Evolutionary conservation across 1,140 invertebrate genomes (phyloP), one percentile per base, ranked within the genome.

Genomic region (Mizuhopecten yessoensis): DNA sequence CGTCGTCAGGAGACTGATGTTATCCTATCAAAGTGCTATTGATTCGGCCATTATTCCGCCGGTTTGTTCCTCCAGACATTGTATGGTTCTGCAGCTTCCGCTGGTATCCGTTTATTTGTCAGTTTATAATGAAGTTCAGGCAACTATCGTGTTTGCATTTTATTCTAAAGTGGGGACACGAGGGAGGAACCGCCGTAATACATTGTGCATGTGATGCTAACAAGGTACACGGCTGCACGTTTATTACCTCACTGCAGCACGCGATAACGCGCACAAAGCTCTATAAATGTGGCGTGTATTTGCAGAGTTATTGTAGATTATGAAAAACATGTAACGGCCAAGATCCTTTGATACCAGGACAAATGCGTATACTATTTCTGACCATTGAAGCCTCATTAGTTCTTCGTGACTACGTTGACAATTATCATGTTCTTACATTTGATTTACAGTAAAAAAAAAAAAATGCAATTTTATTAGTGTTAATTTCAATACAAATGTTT

Each of bases 181-280:
- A 75, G 57, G 57, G 57, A 11, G 5, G 0, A 75, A n/a, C 57
- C n/a, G 57, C 57, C 57, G 29, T n/a, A 11, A n/a, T 45, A 45
- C 42, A 45, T 45, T 45, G 42, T 29, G 57, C 57, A 75, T 75
- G 57, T n/a, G 23, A 5, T n/a, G 23, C 57, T 75, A 75, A 75
- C 23, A 29, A 75, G 57, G 57, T 75, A 75, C 23, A 75, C 57
- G n/a, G 23, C n/a, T 75, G 57, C 57, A 75, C 23, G 57, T 75
- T 75, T 75, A 75, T 75, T 75, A 75, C 57, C 57, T n/a, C 11
- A 17, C n/a, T 75, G 57, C 57, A 75, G n/a, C n/a, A 75, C 23
- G n/a, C 23, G 57, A 75, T 75, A 75, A 29, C 57, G 57, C n/a
- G 3, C 57, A 29, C 57, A 5, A 75, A 17, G 20, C 45, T 17